Conservation (phyloP, 1,140 invertebrate species). For the Zaprionus ornatus region DNA sequence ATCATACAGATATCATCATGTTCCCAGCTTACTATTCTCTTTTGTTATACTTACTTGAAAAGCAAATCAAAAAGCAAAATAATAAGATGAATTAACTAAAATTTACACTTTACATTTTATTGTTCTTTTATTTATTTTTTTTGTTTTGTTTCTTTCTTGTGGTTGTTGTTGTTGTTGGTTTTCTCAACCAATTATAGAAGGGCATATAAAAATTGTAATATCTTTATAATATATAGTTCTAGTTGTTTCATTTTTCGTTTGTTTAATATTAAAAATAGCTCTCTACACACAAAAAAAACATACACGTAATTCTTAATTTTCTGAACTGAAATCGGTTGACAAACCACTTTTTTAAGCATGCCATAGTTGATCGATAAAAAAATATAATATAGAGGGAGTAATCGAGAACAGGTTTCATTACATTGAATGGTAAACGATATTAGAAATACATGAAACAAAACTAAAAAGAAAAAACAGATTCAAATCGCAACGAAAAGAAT, state of each 20-base stretch:
- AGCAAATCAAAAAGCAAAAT: background rate
- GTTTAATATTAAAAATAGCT: constrained; percentile 72
- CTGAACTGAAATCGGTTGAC: constrained; percentile 49
- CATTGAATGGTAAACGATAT: constrained; percentile 54
- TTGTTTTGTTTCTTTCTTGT: constrained; percentile 61
- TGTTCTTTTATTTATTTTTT: constrained; percentile 54
- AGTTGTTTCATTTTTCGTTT: constrained; percentile 38
- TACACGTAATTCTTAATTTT: constrained; percentile 23
- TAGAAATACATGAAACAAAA: constrained; percentile 56
- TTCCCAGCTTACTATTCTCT: no score
- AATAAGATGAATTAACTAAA: constrained; percentile 17
- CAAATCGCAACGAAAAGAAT: constrained; percentile 11
- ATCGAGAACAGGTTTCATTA: constrained; percentile 30
- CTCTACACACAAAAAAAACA: constrained; percentile 60
- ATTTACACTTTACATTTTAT: constrained; percentile 39
- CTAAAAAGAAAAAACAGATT: constrained; percentile 48
- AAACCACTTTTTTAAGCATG: constrained; percentile 34
- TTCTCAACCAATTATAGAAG: constrained; percentile 19
- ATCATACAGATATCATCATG: no score
- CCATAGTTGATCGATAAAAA: constrained; percentile 37
- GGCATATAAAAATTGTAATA: constrained; percentile 59
- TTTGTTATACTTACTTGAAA: background rate
- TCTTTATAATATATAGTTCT: constrained; percentile 60
- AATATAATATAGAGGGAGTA: background rate
- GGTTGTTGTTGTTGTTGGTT: constrained; percentile 44